Evolutionary conservation across 2,797 vertebrate species (phyloP).

Genomic region (Danio choprae): DNA sequence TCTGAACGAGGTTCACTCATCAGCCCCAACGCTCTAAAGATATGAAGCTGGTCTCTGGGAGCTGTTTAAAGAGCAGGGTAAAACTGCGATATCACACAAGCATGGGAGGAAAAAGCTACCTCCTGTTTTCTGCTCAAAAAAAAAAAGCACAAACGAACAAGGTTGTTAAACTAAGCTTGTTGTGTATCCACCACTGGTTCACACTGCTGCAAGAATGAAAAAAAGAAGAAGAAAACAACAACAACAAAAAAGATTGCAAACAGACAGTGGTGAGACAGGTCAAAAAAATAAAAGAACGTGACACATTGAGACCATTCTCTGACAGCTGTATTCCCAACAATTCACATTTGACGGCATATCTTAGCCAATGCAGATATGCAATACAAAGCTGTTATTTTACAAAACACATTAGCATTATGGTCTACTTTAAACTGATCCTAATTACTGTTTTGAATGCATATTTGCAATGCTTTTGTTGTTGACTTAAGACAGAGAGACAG

Average conservation of each 20-base stretch:
- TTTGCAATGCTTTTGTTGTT: no score
- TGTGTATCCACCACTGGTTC: conserved; percentile 1
- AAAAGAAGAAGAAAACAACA: neutral
- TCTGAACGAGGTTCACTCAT: neutral
- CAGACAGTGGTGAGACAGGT: conserved; percentile 31
- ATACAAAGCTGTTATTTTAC: neutral
- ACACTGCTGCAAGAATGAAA: conserved; percentile 10
- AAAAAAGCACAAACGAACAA: conserved; percentile 2
- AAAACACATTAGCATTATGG: neutral
- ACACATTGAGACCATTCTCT: conserved; percentile 45
- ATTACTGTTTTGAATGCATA: no score
- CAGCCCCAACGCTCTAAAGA: conserved; percentile 18
- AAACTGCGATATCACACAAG: conserved; percentile 25
- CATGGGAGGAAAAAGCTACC: conserved; percentile 13
- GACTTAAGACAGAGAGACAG: neutral
- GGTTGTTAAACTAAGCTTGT: conserved; percentile 26
- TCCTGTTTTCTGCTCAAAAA: conserved; percentile 4
- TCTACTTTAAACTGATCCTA: no score
- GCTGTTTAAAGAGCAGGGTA: conserved; percentile 21
- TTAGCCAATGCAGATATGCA: neutral
- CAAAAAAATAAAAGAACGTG: conserved; percentile 25
- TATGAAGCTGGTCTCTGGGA: neutral
- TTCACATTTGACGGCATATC: neutral
- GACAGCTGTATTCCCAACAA: neutral
- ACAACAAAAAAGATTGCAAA: conserved; percentile 30